phyloP scores from a whole-genome alignment of 2,888 invertebrate species.

The Apocheima hispidaria region DNA sequence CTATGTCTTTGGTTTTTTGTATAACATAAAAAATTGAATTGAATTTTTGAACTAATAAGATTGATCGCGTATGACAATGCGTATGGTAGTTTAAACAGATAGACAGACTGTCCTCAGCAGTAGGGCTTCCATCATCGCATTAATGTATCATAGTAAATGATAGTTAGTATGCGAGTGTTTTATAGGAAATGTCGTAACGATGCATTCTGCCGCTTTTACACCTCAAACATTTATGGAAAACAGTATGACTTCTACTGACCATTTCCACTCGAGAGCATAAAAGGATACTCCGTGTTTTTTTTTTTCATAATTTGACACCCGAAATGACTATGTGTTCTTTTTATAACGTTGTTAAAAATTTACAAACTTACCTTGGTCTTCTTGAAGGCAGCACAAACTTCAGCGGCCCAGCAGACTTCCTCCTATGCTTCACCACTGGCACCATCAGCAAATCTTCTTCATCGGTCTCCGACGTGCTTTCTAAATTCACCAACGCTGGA shows the following conservation, averaged over 20 bases:
- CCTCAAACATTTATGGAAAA: too few species aligned
- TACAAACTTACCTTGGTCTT: conserved; percentile 72
- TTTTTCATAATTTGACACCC: too few species aligned
- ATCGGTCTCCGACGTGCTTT: conserved; percentile 77
- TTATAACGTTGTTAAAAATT: neutral
- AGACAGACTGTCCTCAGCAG: neutral
- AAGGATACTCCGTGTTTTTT: too few species aligned
- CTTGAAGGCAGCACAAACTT: conserved; percentile 74
- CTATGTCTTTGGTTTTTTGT: too few species aligned
- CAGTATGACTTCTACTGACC: too few species aligned
- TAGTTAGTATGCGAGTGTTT: too few species aligned
- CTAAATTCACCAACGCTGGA: conserved; percentile 82
- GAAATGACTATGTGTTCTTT: too few species aligned
- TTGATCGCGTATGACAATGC: neutral
- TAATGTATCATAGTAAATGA: neutral
- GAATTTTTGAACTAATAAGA: too few species aligned
- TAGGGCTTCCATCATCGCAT: conserved; percentile 10
- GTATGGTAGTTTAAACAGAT: neutral
- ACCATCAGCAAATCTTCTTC: conserved; percentile 79
- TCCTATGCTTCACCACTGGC: conserved; percentile 75
- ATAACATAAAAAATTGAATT: too few species aligned
- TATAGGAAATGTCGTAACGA: too few species aligned
- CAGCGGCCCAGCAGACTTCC: conserved; percentile 84
- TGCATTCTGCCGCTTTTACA: too few species aligned
- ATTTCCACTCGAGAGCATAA: too few species aligned